These are phyloP conservation scores for Pachyuromys duprasi DNA, from an alignment of 2,797 vertebrate genomes.

Conservation along the genomic window DNA sequence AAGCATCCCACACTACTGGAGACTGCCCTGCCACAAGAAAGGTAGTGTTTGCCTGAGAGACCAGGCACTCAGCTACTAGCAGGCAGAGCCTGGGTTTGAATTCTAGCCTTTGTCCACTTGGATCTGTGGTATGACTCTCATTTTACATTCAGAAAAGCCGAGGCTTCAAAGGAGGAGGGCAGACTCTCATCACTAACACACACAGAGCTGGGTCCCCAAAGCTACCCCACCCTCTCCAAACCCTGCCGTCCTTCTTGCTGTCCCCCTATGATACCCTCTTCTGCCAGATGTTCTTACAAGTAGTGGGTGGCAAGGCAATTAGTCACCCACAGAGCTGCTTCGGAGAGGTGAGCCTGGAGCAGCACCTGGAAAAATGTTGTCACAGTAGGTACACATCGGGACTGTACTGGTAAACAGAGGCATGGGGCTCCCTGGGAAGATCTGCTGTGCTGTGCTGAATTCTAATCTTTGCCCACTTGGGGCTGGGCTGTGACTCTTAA, in stretches of 20 bases:
- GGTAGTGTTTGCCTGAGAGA: background rate
- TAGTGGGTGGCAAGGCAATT: background rate
- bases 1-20: background rate
- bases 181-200: background rate
- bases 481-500: too few relatives aligned
- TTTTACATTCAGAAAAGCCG: background rate
- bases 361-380: background rate
- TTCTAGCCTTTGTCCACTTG: background rate
- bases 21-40: background rate
- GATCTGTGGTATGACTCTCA: background rate
- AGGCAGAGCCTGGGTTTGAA: background rate
- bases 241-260: background rate
- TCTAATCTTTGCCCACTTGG: too few relatives aligned
- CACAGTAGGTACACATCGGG: background rate
- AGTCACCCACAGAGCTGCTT: background rate
- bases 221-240: too few relatives aligned
- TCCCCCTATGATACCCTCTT: background rate
- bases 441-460: too few relatives aligned
- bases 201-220: background rate
- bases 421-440: background rate
- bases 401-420: background rate
- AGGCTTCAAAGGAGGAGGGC: background rate
- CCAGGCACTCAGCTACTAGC: rapidly evolving
- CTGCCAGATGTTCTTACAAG: background rate
- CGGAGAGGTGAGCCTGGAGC: background rate